Evolutionary conservation across 1,140 invertebrate species (phyloP), one percentile per base, ranked within the genome.

Genomic region (Diorhabda sublineata): DNA sequence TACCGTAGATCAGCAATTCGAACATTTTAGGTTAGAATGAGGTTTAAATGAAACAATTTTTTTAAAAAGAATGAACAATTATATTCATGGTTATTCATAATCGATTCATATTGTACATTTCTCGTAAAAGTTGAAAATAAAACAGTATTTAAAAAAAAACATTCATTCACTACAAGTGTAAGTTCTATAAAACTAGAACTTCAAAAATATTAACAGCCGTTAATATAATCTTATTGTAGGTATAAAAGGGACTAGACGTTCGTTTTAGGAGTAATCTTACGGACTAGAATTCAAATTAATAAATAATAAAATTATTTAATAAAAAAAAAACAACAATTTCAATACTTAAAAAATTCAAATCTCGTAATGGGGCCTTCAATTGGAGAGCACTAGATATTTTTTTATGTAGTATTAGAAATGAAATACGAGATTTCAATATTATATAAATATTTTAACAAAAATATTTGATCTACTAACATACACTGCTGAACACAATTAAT

Each of bases 121-220:
- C 3, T 52, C 47, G n/a, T 8, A 52, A 52, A 52, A 52, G n/a
- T n/a, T 9, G 6, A 9, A 60, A 7, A 60, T 6, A 60, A 11
- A 7, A 42, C 2, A 60, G 11, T n/a, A 60, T 60, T 60, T 60
- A 26, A 26, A 26, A 26, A 26, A 60, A 26, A 60, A 60, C 58
- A 60, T 60, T 60, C 26, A 60, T 60, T 60, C 58, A n/a, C 58
- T 60, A 60, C 58, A n/a, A 60, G 26, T 60, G 8, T 42, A 60
- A 60, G 58, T 60, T 60, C 58, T 60, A 60, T 60, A 60, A 42
- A 60, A 60, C 58, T 60, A 60, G 58, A 60, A 60, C 58, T 60
- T 60, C 26, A 60, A 11, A 56, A 26, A 60, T 60, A 11, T 60
- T 26, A 60, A 26, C 58, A 26, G n/a, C 26, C n/a, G 42, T 60